These are phyloP conservation scores for Tachina lurida DNA, from an alignment of 2,888 invertebrate species.

Conservation along the genomic window DNA sequence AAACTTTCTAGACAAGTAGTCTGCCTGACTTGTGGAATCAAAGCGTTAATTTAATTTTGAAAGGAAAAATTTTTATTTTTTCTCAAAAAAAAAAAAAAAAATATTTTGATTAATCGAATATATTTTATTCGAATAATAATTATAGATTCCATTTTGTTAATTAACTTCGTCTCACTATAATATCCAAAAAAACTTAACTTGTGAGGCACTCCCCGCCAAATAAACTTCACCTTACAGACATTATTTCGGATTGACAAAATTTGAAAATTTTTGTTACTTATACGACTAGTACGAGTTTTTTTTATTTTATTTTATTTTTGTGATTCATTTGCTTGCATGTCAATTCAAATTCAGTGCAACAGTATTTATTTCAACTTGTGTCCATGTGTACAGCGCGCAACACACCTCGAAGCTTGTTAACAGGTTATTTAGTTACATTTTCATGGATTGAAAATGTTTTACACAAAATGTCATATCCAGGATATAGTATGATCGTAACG, in stretches of 20 bases:
- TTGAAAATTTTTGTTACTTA: not conserved
- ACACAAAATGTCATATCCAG: slow-evolving; percentile 53
- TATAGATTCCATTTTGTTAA: no score
- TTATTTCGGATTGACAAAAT: not conserved
- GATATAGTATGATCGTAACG: slow-evolving; percentile 3
- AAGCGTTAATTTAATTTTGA: no score
- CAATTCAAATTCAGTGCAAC: slow-evolving; percentile 22
- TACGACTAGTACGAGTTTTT: not conserved
- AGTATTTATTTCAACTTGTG: slow-evolving; percentile 13
- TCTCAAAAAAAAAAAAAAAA: no score
- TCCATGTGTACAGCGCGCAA: not conserved
- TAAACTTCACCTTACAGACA: no score
- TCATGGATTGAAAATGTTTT: slow-evolving; percentile 2
- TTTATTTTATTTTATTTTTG: not conserved
- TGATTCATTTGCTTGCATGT: slow-evolving; percentile 26
- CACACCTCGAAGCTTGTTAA: slow-evolving; percentile 39
- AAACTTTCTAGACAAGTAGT: no score
- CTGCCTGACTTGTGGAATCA: no score
- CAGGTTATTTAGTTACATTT: slow-evolving; percentile 41
- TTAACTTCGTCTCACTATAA: no score
- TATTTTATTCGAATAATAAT: no score
- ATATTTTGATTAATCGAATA: no score
- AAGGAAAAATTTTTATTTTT: no score
- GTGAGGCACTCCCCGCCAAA: no score
- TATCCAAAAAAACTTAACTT: no score